These are phyloP conservation scores for Cryptosula pallasiana DNA, from an alignment of 2,888 invertebrate genomes.

Conservation along the genomic window DNA sequence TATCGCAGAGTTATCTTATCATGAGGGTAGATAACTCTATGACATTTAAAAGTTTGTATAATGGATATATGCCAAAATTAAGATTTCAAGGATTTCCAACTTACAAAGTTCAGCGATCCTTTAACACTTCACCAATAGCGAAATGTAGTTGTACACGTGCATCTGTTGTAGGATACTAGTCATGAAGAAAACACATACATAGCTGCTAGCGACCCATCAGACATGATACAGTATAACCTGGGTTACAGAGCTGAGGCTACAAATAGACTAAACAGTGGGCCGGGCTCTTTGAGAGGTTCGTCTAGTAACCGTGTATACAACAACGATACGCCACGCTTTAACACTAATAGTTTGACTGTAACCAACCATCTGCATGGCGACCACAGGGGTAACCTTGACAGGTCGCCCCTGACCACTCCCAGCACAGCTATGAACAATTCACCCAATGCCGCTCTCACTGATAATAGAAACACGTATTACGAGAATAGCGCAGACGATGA, in stretches of 20 bases:
- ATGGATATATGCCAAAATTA: too few species aligned
- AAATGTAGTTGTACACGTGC: too few species aligned
- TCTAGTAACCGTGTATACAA: neutral
- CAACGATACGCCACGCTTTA: constrained; percentile 13
- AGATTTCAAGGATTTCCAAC: too few species aligned
- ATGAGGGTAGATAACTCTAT: too few species aligned
- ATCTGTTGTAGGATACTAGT: constrained; percentile 16
- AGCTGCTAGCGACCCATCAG: constrained; percentile 22
- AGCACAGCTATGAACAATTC: constrained; percentile 22
- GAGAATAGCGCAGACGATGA: constrained; percentile 21
- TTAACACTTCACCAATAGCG: too few species aligned
- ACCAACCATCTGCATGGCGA: constrained; percentile 17
- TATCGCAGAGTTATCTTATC: too few species aligned
- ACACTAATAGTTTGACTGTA: constrained; percentile 15
- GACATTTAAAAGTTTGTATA: too few species aligned
- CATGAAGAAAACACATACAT: constrained; percentile 24
- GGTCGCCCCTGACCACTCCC: neutral
- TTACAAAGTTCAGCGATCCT: too few species aligned
- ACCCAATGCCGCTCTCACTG: constrained; percentile 2
- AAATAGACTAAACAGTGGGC: constrained; percentile 20
- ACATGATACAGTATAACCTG: constrained; percentile 20
- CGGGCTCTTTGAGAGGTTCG: neutral
- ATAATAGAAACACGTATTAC: constrained; percentile 18
- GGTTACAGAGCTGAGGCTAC: constrained; percentile 18
- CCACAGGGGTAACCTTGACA: neutral